A percentile compares a stretch with the other conserved stretches of the same genome.
phyloP scores from a whole-genome alignment of 2,113 vertebrate genomes.

The Lagenorhynchus albirostris region DNA sequence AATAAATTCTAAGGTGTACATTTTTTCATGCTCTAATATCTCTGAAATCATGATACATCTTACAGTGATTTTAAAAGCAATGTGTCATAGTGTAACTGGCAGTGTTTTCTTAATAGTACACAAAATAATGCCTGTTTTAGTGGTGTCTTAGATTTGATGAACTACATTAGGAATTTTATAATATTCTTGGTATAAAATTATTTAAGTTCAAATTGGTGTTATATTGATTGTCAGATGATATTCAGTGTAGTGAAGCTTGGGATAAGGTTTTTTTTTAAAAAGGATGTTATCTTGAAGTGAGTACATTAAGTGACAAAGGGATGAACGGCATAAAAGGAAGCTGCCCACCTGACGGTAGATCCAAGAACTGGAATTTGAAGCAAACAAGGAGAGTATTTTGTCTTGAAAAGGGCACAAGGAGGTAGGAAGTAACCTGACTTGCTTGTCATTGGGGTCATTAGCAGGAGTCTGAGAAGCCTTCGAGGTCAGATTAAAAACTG shows the following conservation, averaged over 20 bases:
- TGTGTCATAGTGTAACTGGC: neutral
- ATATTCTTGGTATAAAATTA: constrained; percentile 26
- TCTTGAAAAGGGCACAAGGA: neutral
- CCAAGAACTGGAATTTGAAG: neutral
- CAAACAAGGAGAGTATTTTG: neutral
- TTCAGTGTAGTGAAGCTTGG: neutral
- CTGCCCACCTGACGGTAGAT: neutral
- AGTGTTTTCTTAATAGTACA: neutral
- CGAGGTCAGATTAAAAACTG: neutral
- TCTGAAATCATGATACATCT: neutral
- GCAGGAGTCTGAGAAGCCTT: neutral
- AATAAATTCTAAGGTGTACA: neutral
- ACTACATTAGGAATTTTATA: neutral
- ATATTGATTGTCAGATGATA: neutral
- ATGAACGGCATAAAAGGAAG: neutral
- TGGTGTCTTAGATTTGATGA: constrained; percentile 2
- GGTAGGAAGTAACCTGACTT: neutral
- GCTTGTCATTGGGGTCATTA: neutral
- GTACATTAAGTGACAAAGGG: neutral
- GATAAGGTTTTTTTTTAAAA: neutral
- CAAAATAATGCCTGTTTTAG: neutral
- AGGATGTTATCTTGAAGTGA: neutral
- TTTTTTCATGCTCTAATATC: neutral
- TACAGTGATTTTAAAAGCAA: neutral
- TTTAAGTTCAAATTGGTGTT: neutral